These are phyloP conservation scores for Microhierax caerulescens DNA, from an alignment of 2,797 vertebrate species.

Conservation along the genomic window DNA sequence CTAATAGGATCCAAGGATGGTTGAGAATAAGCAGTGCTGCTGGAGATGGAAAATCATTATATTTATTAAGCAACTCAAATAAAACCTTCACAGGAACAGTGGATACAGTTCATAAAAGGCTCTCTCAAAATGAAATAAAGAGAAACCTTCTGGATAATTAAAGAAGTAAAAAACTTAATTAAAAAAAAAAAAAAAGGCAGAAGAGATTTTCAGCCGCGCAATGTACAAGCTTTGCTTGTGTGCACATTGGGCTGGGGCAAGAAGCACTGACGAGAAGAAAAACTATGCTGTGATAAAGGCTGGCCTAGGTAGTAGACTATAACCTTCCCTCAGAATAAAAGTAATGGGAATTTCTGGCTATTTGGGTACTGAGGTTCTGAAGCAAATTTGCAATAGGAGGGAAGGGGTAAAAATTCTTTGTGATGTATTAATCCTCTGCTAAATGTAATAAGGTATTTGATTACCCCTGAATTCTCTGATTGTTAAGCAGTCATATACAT, in stretches of 20 bases:
- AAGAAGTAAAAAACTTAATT: background rate
- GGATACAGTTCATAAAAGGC: background rate
- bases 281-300: background rate
- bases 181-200: background rate
- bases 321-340: background rate
- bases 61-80: background rate
- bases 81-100: background rate
- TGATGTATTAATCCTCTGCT: background rate
- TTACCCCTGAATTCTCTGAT: background rate
- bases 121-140: background rate
- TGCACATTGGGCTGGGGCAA: background rate
- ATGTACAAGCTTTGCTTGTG: rapidly evolving
- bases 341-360: background rate
- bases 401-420: background rate
- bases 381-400: background rate
- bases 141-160: background rate
- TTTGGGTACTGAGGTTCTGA: background rate
- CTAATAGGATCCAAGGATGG: background rate
- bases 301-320: background rate
- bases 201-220: background rate
- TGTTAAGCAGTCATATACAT: background rate
- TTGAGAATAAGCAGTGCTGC: background rate
- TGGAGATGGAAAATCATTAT: background rate
- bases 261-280: background rate
- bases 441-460: background rate